Evolutionary conservation across 2,888 invertebrate species (phyloP).

Genomic region (Microctonus brassicae): DNA sequence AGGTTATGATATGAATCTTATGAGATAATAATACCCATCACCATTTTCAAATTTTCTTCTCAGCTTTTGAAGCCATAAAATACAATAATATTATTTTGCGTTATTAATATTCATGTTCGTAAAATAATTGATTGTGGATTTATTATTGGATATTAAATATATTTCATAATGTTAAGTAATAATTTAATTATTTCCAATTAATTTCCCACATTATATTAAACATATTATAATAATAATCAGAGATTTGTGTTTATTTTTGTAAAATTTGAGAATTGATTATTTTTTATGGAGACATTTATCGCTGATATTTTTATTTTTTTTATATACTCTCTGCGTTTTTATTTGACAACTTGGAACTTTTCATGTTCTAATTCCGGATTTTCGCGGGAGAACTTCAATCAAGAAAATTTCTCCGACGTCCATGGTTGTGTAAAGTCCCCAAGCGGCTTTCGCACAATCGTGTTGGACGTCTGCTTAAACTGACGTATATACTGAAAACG

Average conservation of each 20-base stretch:
- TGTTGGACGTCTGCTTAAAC: constrained; percentile 5
- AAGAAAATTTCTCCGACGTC: neutral
- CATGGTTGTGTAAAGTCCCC: neutral
- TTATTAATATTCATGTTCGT: neutral
- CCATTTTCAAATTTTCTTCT: neutral
- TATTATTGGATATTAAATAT: neutral
- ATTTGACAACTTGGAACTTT: neutral
- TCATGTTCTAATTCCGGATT: constrained; percentile 7
- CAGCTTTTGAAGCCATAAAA: neutral
- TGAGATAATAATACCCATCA: neutral
- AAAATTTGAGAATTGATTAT: neutral
- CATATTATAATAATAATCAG: neutral
- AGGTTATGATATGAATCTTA: neutral
- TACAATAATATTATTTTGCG: neutral
- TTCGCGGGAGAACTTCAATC: neutral
- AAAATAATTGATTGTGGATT: neutral
- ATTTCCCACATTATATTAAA: neutral
- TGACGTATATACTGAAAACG: neutral
- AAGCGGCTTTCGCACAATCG: constrained; percentile 2
- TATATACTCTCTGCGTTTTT: neutral
- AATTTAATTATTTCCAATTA: neutral
- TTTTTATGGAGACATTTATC: neutral
- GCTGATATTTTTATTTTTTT: no score
- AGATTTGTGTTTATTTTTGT: neutral
- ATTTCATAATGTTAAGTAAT: no score